Evolutionary conservation across 2,113 vertebrate species (phyloP).

Genomic region (Rhegmatorhina hoffmannsi): DNA sequence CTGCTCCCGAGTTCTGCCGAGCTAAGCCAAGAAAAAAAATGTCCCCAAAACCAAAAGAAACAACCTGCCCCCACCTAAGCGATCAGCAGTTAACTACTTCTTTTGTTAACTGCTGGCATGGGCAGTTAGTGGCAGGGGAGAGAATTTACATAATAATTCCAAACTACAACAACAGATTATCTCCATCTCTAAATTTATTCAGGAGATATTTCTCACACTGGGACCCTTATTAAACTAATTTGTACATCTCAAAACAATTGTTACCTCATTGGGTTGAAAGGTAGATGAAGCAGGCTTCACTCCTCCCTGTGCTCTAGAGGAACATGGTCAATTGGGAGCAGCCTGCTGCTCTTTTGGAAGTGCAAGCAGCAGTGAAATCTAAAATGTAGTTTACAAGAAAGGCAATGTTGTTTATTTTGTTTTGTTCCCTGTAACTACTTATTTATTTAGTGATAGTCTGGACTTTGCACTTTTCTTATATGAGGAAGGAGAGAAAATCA

Average conservation of each 20-base stretch:
- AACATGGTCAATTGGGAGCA: not conserved
- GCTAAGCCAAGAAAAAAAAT: too few species aligned
- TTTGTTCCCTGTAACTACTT: not conserved
- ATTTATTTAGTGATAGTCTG: not conserved
- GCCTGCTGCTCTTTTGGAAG: not conserved
- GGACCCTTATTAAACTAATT: slow-evolving; percentile 67
- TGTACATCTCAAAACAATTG: slow-evolving; percentile 42
- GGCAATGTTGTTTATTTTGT: not conserved
- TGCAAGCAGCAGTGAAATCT: not conserved
- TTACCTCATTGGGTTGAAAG: slow-evolving; percentile 38
- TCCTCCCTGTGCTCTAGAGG: not conserved
- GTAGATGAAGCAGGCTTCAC: not conserved
- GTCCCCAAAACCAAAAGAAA: too few species aligned
- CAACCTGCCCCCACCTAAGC: too few species aligned
- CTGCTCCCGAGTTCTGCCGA: too few species aligned
- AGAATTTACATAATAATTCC: too few species aligned
- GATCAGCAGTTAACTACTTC: too few species aligned
- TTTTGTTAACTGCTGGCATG: too few species aligned
- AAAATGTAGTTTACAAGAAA: not conserved
- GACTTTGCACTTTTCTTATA: not conserved
- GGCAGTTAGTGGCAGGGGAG: too few species aligned
- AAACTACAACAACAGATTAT: too few species aligned
- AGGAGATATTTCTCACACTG: too few species aligned
- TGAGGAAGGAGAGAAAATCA: not conserved
- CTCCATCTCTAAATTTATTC: too few species aligned